Conservation (phyloP, 2,113 vertebrate species). For the Murina feae region DNA sequence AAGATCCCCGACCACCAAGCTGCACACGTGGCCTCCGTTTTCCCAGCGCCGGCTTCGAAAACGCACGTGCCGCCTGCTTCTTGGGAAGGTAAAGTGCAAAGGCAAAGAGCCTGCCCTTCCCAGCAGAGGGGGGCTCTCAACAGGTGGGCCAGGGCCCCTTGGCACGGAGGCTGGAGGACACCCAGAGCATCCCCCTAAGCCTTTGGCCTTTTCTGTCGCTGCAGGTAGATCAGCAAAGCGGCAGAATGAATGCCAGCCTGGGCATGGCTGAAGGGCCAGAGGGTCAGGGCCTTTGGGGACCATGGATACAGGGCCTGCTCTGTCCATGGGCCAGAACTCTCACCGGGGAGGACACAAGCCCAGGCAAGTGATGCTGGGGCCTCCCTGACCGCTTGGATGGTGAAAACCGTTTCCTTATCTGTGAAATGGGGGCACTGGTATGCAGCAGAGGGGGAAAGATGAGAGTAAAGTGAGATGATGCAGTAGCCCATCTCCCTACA, state of each 20-base stretch:
- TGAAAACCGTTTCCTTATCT: background rate
- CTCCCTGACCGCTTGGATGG: background rate
- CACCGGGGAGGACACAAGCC: too few relatives aligned
- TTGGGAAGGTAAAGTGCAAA: background rate
- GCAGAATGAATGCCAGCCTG: background rate
- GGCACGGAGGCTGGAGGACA: background rate
- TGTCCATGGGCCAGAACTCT: background rate
- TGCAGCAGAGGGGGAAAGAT: background rate
- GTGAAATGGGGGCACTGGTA: fast-evolving
- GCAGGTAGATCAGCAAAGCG: fast-evolving
- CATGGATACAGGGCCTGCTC: fast-evolving
- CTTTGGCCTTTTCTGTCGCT: background rate
- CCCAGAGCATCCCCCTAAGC: fast-evolving
- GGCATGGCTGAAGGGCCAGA: fast-evolving
- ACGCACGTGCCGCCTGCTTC: fast-evolving
- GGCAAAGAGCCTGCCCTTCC: background rate
- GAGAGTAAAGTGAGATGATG: background rate
- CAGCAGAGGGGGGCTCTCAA: background rate
- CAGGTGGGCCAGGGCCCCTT: background rate
- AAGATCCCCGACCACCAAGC: fast-evolving
- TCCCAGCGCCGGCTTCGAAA: fast-evolving
- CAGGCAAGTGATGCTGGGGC: background rate
- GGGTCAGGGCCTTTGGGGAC: background rate
- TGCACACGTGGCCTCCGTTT: fast-evolving
- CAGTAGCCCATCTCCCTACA: background rate